Percentiles rank a stretch among this genome's conserved stretches.
phyloP scores from a whole-genome alignment of 2,888 invertebrate genomes.

The Dryomyza anilis region DNA sequence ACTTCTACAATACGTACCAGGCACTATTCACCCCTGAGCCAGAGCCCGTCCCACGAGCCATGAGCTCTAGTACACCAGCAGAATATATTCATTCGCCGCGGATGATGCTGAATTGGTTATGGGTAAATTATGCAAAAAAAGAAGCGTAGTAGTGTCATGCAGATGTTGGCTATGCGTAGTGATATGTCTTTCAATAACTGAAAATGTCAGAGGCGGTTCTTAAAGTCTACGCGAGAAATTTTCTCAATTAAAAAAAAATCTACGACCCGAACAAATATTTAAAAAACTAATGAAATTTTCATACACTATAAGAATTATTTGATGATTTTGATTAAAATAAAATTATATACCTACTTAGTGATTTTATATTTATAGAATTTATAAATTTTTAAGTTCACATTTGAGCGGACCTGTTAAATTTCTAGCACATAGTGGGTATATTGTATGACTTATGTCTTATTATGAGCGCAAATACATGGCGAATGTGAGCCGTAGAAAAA shows the following conservation, averaged over 20 bases:
- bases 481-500: slow-evolving; percentile 12
- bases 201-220: no score
- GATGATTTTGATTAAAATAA: no score
- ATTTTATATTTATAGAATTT: no score
- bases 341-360: no score
- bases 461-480: slow-evolving; percentile 7
- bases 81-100: slow-evolving; percentile 12
- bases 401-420: not conserved
- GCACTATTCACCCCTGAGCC: no score
- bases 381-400: not conserved
- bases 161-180: slow-evolving; percentile 12
- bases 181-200: no score
- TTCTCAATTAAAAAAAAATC: no score
- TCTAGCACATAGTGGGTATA: slow-evolving; percentile 13
- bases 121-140: slow-evolving; percentile 23
- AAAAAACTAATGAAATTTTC: no score
- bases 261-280: no score
- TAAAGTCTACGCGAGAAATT: no score
- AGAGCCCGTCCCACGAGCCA: not conserved
- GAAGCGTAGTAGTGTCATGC: slow-evolving; percentile 1
- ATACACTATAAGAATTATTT: no score
- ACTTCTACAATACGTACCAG: no score
- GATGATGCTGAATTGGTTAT: slow-evolving; percentile 19
- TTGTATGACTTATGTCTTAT: slow-evolving; percentile 32
- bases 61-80: not conserved